phyloP scores from a whole-genome alignment of 1,140 invertebrate species.

The Brachionus manjavacas region DNA sequence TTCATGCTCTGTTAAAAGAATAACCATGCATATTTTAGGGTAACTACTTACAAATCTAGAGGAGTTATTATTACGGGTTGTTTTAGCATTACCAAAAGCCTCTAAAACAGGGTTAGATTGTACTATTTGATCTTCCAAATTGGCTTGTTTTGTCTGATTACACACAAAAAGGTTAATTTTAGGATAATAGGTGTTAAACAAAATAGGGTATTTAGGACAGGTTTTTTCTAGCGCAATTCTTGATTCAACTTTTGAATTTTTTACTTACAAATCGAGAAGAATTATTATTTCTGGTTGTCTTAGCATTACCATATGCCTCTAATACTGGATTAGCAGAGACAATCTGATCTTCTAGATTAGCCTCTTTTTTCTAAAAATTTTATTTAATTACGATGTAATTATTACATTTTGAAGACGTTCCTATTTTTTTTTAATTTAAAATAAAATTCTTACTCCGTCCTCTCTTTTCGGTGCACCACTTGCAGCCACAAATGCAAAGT shows the following conservation, averaged over 20 bases:
- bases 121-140: slow-evolving; percentile 87
- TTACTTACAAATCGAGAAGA: slow-evolving; percentile 62
- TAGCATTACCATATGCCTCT: slow-evolving; percentile 64
- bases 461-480: slow-evolving; percentile 46
- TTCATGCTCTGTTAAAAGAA: neutral
- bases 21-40: neutral
- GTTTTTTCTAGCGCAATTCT: no score
- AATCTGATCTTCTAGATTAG: slow-evolving; percentile 64
- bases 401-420: neutral
- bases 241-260: neutral
- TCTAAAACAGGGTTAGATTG: slow-evolving; percentile 98
- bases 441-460: neutral
- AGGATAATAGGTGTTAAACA: neutral
- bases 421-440: neutral
- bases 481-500: slow-evolving; percentile 63
- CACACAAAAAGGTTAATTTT: neutral
- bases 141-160: slow-evolving; percentile 43
- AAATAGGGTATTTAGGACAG: neutral
- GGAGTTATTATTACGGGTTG: slow-evolving; percentile 98
- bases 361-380: slow-evolving; percentile 27
- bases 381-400: neutral
- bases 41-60: slow-evolving; percentile 65
- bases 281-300: slow-evolving; percentile 65
- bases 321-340: slow-evolving; percentile 62
- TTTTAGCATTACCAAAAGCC: slow-evolving; percentile 99